Evolutionary conservation across 2,888 invertebrate species (phyloP), one percentile per base, ranked within the genome.

Genomic region (Lordiphosa andalusiaca): DNA sequence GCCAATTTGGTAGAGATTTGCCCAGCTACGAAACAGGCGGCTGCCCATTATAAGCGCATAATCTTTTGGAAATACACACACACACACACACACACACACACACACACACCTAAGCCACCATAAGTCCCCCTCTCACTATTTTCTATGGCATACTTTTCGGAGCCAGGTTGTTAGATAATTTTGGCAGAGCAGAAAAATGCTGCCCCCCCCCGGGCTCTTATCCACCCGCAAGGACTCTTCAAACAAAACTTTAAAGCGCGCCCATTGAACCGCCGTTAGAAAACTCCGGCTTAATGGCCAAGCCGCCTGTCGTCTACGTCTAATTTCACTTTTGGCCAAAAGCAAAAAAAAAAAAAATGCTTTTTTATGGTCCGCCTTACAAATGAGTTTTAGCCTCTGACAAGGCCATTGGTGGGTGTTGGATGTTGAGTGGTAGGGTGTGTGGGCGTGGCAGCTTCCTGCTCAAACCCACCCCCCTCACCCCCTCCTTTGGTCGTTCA

Each of bases 1-100:
- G 83, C 80, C 83, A 80, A 83, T 80, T 83, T 80, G 61, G 83
- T 80, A 80, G 83, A 80, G 78, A 78, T 78, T 78, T 73, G 66
- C 42, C 66, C 48, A 48, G 67, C 71, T 64, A 52, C 48, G 57
- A 63, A 80, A 76, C 83, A 80, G 68, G 80, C 77, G 83, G 77
- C 73, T 23, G 33, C 49, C 73, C 73, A 80, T 80, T 83, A 83
- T 80, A 80, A 80, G 78, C 78, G 76, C 71, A 80, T 80, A 80
- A 80, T 80, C 80, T 83, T 83, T 71, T 72, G 62, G 70, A 78
- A 75, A 80, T 65, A 81, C 59, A 55, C 53, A 41, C 46, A 63
- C 36, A 59, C 19, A 60, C 54, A 56, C 46, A 54, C 41, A 63
- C 50, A 33, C 44, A 57, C 56, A 36, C 46, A 21, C 30, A 25